Evolutionary conservation across 2,888 invertebrate species (phyloP).

Genomic region (Cenopis cana): DNA sequence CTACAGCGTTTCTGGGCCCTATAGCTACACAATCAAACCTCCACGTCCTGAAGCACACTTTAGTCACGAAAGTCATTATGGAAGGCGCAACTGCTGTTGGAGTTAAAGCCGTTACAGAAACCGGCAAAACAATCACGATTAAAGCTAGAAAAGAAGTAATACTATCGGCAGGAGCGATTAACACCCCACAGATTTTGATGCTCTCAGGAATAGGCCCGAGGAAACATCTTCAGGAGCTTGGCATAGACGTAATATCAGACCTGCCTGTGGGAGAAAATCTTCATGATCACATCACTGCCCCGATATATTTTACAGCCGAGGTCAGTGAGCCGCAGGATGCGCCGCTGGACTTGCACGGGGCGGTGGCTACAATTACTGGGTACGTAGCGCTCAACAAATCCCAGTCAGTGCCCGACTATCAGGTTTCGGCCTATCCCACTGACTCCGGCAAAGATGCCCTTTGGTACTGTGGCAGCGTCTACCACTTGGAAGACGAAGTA

Average conservation of each 20-base stretch:
- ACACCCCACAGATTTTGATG: conserved; percentile 43
- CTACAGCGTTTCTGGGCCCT: conserved; percentile 24
- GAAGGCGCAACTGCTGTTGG: conserved; percentile 27
- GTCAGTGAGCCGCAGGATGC: not conserved
- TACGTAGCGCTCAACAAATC: conserved; percentile 30
- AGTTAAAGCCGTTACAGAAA: conserved; percentile 15
- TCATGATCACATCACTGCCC: conserved; percentile 38
- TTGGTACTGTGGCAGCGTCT: conserved; percentile 23
- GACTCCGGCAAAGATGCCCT: conserved; percentile 10
- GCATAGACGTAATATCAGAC: conserved; percentile 27
- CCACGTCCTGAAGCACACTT: conserved; percentile 27
- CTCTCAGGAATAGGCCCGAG: conserved; percentile 42
- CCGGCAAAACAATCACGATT: conserved; percentile 14
- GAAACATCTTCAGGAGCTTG: conserved; percentile 29
- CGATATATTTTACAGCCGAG: conserved; percentile 30
- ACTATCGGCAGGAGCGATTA: conserved; percentile 42
- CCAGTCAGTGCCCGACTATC: conserved; percentile 13
- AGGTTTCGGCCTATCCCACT: conserved; percentile 19
- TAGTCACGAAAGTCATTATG: conserved; percentile 35
- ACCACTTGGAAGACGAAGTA: conserved; percentile 22
- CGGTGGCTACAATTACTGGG: conserved; percentile 23
- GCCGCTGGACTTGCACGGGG: conserved; percentile 13
- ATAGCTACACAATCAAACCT: conserved; percentile 24
- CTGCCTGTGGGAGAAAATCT: conserved; percentile 42
- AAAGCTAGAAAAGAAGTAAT: conserved; percentile 35